Base-by-base conservation (phyloP, 2,113 vertebrate genomes). In the Mustela nigripes region DNA sequence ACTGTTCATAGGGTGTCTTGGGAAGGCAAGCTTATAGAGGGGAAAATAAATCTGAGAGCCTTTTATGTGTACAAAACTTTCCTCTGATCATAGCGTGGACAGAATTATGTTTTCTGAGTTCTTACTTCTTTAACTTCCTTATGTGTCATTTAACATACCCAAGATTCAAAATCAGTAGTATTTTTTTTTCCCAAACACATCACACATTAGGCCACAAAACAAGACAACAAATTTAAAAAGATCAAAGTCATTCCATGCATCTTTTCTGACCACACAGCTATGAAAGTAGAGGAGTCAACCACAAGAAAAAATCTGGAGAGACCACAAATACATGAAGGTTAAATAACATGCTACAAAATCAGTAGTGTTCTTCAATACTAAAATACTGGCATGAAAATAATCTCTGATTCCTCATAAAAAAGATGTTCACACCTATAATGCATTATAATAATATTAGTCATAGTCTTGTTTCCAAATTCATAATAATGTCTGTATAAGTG, bases 151-250 rank as follows among this genome's bases (percentile, higher is more conserved):
- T 81, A 92, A 91, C 79, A 67, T 11, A 21, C 56, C 1, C 6
- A 94, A 74, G 7, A 86, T 81, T 94, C 21, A 82, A 96, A 92
- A 83, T 92, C 42, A 73, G 31, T 79, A 53, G 28, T 21, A 3
- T 53, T 79, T 9, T 50, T 50, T 76, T 60, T 60, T 2, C 42
- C 42, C 15, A 8, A 78, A 78, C 45, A 78, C 3, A 28, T 18
- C 42, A 78, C 5, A 26, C 73, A 76, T 31, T 18, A 78, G 28
- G 42, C 26, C 67, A 36, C 67, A 69, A 69, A 36, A 69, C 67
- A 69, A 69, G n/a, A 69, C 24, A 76, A 48, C 24, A 78, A 31
- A 48, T 31, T 48, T 8, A 48, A 78, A 42, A 78, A 31, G 42
- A 78, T 5, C 15, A 14, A 31, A 78, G 14, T 78, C 42, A 48